Percentiles rank a stretch among this genome's conserved stretches.
phyloP scores from a whole-genome alignment of 2,797 vertebrate genomes.

The Smutsia temminckii region DNA sequence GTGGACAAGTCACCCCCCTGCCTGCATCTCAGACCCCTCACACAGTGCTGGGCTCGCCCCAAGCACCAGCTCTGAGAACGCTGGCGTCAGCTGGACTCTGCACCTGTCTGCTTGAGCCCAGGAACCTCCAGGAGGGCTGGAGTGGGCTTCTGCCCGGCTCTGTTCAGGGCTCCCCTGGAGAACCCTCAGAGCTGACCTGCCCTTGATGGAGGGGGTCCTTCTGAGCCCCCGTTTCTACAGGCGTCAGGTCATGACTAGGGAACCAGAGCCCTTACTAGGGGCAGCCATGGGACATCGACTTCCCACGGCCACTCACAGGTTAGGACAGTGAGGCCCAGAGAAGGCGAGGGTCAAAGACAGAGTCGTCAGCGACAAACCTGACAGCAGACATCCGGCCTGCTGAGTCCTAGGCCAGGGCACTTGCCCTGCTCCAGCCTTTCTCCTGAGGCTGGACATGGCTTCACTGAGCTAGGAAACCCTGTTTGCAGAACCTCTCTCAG shows the following conservation, averaged over 20 bases:
- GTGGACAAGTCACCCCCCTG: no score
- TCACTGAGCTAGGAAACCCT: neutral
- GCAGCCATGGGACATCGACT: neutral
- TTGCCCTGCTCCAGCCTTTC: neutral
- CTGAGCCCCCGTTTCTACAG: neutral
- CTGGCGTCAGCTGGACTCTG: neutral
- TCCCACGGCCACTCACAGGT: neutral
- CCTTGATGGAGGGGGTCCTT: neutral
- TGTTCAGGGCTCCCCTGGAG: neutral
- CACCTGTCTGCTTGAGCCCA: neutral
- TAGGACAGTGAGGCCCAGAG: neutral
- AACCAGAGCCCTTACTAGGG: neutral
- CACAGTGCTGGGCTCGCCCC: rapidly evolving
- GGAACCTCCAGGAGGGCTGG: neutral
- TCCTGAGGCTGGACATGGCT: neutral
- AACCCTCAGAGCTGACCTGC: neutral
- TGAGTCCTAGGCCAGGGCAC: neutral
- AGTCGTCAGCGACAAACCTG: neutral
- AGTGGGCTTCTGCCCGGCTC: neutral
- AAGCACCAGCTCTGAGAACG: neutral
- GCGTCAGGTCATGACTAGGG: neutral
- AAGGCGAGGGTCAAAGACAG: neutral
- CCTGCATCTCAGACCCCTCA: no score
- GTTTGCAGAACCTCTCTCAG: neutral
- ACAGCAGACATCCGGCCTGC: neutral